Conservation (phyloP, 2,888 invertebrate genomes). For the Uloborus plumipes region DNA sequence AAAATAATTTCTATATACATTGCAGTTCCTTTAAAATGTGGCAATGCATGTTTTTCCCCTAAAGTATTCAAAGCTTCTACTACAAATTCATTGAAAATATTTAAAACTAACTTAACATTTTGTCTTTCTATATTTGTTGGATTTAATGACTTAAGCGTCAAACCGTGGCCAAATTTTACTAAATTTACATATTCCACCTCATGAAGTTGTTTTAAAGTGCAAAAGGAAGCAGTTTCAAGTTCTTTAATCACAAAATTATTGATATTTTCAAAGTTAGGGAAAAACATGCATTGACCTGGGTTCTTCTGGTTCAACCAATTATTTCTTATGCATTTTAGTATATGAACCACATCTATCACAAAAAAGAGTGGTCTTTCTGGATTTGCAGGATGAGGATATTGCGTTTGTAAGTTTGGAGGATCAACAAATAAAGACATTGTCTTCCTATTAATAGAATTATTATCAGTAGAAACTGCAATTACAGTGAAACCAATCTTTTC, state of each 20-base stretch:
- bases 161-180: slow-evolving; percentile 11
- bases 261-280: slow-evolving; percentile 9
- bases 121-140: slow-evolving; percentile 18
- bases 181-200: neutral
- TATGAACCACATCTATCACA: slow-evolving; percentile 22
- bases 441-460: slow-evolving; percentile 26
- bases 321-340: slow-evolving; percentile 35
- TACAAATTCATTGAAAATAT: slow-evolving; percentile 5
- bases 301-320: slow-evolving; percentile 30
- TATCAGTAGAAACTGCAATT: neutral
- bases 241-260: neutral
- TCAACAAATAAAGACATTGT: slow-evolving; percentile 2
- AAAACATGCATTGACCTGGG: slow-evolving; percentile 7
- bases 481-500: slow-evolving; percentile 6
- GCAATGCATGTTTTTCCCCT: neutral
- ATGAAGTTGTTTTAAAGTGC: slow-evolving; percentile 1
- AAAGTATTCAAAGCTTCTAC: neutral
- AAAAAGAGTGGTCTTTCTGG: slow-evolving; percentile 2
- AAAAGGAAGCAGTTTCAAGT: slow-evolving; percentile 16
- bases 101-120: slow-evolving; percentile 13
- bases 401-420: neutral
- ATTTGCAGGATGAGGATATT: slow-evolving; percentile 3
- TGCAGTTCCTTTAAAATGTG: slow-evolving; percentile 3
- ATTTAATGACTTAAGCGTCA: slow-evolving; percentile 15
- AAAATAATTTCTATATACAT: slow-evolving; percentile 6